Conservation (phyloP, 2,113 vertebrate genomes). For the Cacatua alba region DNA sequence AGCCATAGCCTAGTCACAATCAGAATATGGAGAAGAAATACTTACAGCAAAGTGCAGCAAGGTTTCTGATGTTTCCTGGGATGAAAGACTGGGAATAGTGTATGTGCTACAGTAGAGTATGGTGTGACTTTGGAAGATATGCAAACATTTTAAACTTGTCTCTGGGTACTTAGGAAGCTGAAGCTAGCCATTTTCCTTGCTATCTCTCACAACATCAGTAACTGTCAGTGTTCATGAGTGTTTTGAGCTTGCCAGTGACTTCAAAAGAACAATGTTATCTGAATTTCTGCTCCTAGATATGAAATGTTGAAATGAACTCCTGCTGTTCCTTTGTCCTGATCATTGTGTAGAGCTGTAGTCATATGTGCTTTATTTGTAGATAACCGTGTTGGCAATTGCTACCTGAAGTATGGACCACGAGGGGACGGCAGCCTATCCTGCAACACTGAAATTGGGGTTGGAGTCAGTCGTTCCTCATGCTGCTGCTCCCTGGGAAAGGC, state of each 20-base stretch:
- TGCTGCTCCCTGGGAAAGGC: slow-evolving; percentile 84
- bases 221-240: background rate
- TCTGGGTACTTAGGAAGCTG: background rate
- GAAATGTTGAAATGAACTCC: background rate
- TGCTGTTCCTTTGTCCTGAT: background rate
- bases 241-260: background rate
- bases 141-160: background rate
- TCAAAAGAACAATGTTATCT: background rate
- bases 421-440: slow-evolving; percentile 79
- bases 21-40: background rate
- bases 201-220: background rate
- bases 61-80: background rate
- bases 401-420: slow-evolving; percentile 77
- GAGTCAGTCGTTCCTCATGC: slow-evolving; percentile 85
- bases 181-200: background rate
- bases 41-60: background rate
- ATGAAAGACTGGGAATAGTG: background rate
- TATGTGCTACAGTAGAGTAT: background rate
- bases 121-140: background rate
- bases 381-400: slow-evolving; percentile 84
- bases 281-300: background rate
- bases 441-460: slow-evolving; percentile 83
- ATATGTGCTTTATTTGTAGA: slow-evolving; percentile 56
- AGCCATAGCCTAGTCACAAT: background rate
- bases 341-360: background rate